A percentile compares a stretch with the other conserved stretches of the same genome.
These are phyloP conservation scores for Hippopotamus amphibius DNA, from an alignment of 2,113 vertebrate species.

Conservation along the genomic window DNA sequence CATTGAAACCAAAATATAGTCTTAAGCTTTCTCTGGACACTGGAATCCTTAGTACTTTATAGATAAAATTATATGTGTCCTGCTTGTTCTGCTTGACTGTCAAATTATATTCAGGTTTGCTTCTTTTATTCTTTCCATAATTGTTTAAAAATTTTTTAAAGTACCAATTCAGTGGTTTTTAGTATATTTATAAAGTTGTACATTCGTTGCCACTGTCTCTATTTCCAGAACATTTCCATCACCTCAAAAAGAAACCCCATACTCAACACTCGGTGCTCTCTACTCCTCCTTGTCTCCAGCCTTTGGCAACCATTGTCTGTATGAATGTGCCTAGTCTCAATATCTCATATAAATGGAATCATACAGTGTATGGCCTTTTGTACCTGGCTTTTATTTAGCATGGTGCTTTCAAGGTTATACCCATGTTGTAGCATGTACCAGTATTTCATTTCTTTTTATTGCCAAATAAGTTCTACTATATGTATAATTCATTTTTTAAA, in stretches of 20 bases:
- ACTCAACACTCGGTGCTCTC: too few relatives aligned
- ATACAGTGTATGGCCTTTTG: not conserved
- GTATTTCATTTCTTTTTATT: slow-evolving; percentile 22
- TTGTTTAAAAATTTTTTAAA: not conserved
- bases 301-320: too few relatives aligned
- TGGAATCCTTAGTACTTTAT: not conserved
- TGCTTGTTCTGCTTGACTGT: not conserved
- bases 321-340: too few relatives aligned
- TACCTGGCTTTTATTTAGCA: slow-evolving; percentile 13
- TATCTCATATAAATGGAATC: not conserved
- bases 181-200: not conserved
- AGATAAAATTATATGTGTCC: not conserved
- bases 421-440: not conserved
- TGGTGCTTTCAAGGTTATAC: slow-evolving; percentile 40
- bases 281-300: too few relatives aligned
- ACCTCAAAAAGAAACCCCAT: too few relatives aligned
- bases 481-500: not conserved
- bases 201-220: not conserved
- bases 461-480: not conserved
- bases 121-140: not conserved
- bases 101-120: not conserved
- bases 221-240: too few relatives aligned
- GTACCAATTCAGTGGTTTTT: not conserved
- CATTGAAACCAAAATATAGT: not conserved
- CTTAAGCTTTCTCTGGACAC: not conserved